Base-by-base conservation (phyloP, 2,888 invertebrate species). In the Chamaedrilus cognettii region DNA sequence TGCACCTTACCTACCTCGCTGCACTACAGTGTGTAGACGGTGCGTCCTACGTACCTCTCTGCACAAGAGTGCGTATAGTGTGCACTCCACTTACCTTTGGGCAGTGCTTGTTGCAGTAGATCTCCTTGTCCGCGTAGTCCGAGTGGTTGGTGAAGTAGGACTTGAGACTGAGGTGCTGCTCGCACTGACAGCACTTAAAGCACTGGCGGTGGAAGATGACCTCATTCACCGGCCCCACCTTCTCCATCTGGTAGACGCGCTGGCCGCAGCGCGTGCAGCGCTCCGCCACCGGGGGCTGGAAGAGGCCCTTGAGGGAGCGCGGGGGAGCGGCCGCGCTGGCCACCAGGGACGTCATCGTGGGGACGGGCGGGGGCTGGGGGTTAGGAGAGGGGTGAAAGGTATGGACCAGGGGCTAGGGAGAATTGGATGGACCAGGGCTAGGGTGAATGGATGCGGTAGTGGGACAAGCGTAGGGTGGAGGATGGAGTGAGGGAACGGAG, bases 191-290 rank as follows among this genome's bases (percentile, higher is more conserved):
- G 84, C 97, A 97, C 85, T 96, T 95, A 86, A 97, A 97, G 85
- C 97, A 97, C n/a, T 94, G 93, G 81, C 94, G 93, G 84, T 97
- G 97, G 85, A 94, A 97, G 83, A 96, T 93, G 85, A 96, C 96
- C 65, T 78, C 80, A 86, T 96, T 96, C 67, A 97, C 87, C 0
- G 96, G 97, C 26, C 96, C 82, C 33, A 81, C 75, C 70, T 95
- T 88, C 86, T 97, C 96, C 85, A 96, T 94, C 83, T 95, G 96
- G 86, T 96, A 97, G 71, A 96, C 96, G 19, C 93, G 93, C 85
- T 94, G 93, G 80, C 90, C 91, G 87, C 96, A 97, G n/a, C 67
- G 30, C 28, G 63, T 63, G 30, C 67, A 67, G 28, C 59, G 59
- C 32, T 67, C 67, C 1, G 67, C 57, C 3, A 61, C 56, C 4